These are phyloP conservation scores for Vandiemenella viatica DNA, from an alignment of 2,888 invertebrate species.

Conservation along the genomic window DNA sequence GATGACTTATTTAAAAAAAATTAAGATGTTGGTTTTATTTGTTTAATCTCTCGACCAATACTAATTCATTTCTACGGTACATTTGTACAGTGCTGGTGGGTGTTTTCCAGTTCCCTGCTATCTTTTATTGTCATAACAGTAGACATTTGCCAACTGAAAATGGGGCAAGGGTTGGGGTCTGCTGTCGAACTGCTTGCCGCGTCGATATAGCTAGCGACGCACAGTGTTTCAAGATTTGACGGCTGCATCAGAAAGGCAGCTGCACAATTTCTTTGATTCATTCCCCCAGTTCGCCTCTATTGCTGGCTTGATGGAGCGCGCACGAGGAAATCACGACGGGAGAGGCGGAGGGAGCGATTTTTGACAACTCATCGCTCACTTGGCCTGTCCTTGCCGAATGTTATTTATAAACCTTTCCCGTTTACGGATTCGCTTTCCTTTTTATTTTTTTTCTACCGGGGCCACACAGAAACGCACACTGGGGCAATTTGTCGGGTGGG, in stretches of 20 bases:
- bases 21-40: no score
- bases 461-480: neutral
- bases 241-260: neutral
- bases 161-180: no score
- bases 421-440: neutral
- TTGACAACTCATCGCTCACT: slow-evolving; percentile 5
- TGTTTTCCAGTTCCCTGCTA: no score
- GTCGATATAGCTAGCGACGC: no score
- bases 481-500: neutral
- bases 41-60: no score
- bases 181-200: neutral
- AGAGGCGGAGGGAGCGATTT: neutral
- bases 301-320: neutral
- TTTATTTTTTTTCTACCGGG: no score
- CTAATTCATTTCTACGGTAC: no score
- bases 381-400: slow-evolving; percentile 2
- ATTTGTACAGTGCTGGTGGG: no score
- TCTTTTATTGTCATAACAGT: no score
- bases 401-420: slow-evolving; percentile 4
- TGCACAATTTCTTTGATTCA: neutral
- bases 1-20: no score
- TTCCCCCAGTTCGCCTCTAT: neutral
- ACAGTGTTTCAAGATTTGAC: no score
- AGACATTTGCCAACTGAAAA: no score
- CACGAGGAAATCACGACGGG: neutral